A percentile compares a stretch with the other conserved stretches of the same genome.
Evolutionary conservation across 1,140 invertebrate genomes (phyloP).

Genomic region (Penaeus japonicus): DNA sequence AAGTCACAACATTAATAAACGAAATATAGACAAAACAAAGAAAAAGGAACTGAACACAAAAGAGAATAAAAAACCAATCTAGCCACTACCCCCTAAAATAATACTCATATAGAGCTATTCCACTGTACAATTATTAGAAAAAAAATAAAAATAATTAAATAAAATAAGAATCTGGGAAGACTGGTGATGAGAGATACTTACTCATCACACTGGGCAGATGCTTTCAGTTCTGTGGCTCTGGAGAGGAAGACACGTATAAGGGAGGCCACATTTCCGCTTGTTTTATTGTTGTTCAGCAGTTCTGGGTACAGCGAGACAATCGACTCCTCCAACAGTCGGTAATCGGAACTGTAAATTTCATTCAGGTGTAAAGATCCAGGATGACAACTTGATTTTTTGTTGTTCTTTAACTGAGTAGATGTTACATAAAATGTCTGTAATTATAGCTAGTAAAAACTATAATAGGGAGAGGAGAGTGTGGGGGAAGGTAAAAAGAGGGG

Average conservation of each 20-base stretch:
- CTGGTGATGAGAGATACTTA: not conserved
- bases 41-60: no score
- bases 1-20: no score
- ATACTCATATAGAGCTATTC: no score
- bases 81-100: no score
- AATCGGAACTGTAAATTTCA: slow-evolving; percentile 77
- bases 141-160: not conserved
- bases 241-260: slow-evolving; percentile 84
- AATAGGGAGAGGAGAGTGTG: no score
- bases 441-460: no score
- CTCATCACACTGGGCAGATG: slow-evolving; percentile 75
- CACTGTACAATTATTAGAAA: no score
- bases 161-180: not conserved
- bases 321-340: slow-evolving; percentile 80
- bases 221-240: slow-evolving; percentile 79
- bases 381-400: slow-evolving; percentile 39
- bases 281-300: slow-evolving; percentile 79
- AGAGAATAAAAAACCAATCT: no score
- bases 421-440: no score
- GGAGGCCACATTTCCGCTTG: slow-evolving; percentile 86
- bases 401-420: not conserved
- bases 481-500: no score
- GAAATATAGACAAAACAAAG: no score
- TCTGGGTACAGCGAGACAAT: slow-evolving; percentile 77
- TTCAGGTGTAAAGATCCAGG: not conserved